phyloP scores from a whole-genome alignment of 2,888 invertebrate genomes.

The Dilophus febrilis region DNA sequence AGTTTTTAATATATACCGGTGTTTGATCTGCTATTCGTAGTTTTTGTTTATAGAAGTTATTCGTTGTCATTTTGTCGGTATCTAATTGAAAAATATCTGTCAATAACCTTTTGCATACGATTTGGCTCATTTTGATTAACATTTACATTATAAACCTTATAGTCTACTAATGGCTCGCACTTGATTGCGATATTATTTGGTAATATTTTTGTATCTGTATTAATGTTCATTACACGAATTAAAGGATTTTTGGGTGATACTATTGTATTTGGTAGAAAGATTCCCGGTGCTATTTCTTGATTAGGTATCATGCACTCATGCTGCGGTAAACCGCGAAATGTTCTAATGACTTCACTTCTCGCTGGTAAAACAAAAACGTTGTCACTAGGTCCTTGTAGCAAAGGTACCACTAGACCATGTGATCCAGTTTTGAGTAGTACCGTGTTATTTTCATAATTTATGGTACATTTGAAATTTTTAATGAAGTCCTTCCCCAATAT shows the following conservation, averaged over 20 bases:
- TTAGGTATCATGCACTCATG: neutral
- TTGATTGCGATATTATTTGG: neutral
- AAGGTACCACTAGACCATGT: neutral
- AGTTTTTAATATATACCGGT: slow-evolving; percentile 13
- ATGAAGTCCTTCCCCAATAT: slow-evolving; percentile 1
- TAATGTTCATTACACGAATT: neutral
- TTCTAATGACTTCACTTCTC: neutral
- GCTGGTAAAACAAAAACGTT: neutral
- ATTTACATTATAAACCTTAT: neutral
- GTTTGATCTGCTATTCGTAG: slow-evolving; percentile 8
- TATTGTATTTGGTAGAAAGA: neutral
- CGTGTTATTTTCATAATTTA: neutral
- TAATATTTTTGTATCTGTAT: neutral
- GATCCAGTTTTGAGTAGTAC: neutral
- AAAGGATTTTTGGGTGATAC: neutral
- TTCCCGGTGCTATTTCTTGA: slow-evolving; percentile 1
- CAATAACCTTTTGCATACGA: neutral
- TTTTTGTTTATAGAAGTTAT: slow-evolving; percentile 14
- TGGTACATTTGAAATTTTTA: neutral
- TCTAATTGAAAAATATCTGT: slow-evolving; percentile 11
- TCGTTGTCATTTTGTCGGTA: slow-evolving; percentile 9
- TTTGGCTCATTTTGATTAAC: neutral
- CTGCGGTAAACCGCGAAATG: neutral
- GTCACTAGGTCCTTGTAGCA: neutral
- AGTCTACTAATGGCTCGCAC: neutral